These are phyloP conservation scores for Apostichopus leukothele DNA, from an alignment of 53 echinoderm and acorn worm genomes.

Conservation along the genomic window DNA sequence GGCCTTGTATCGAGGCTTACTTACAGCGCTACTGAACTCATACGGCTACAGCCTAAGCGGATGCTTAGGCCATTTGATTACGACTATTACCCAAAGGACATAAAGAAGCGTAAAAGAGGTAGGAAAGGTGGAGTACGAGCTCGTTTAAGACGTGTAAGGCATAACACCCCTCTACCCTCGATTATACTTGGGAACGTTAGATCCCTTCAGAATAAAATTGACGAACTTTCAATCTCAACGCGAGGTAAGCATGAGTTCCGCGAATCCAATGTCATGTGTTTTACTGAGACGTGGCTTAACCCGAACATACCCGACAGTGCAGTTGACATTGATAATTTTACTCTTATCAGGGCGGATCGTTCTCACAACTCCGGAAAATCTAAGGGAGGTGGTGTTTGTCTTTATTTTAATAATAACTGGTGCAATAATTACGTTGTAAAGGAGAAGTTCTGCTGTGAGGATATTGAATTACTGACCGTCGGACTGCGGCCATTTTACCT, in stretches of 20 bases:
- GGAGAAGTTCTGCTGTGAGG: conserved; percentile 24
- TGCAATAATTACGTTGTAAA: conserved; percentile 36
- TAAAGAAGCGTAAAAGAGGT: too few relatives aligned
- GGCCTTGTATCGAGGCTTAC: too few relatives aligned
- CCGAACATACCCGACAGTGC: conserved; percentile 41
- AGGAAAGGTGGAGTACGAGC: too few relatives aligned
- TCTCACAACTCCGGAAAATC: neutral
- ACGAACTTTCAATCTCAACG: too few relatives aligned
- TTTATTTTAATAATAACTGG: conserved; percentile 26
- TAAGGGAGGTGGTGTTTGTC: neutral
- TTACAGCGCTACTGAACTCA: too few relatives aligned
- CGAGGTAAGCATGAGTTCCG: conserved; percentile 40
- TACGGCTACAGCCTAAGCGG: too few relatives aligned
- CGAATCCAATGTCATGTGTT: conserved; percentile 60
- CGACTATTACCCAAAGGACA: too few relatives aligned
- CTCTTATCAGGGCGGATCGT: neutral
- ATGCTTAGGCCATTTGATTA: too few relatives aligned
- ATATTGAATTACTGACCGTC: conserved; percentile 39
- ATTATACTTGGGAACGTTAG: too few relatives aligned
- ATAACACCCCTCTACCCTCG: too few relatives aligned
- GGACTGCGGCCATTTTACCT: conserved; percentile 37
- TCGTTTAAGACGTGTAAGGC: too few relatives aligned
- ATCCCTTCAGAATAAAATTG: too few relatives aligned
- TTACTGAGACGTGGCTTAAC: conserved; percentile 67
- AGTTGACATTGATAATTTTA: conserved; percentile 10